These are phyloP conservation scores for Crenuchus spilurus DNA, from an alignment of 2,797 vertebrate genomes.

Conservation along the genomic window DNA sequence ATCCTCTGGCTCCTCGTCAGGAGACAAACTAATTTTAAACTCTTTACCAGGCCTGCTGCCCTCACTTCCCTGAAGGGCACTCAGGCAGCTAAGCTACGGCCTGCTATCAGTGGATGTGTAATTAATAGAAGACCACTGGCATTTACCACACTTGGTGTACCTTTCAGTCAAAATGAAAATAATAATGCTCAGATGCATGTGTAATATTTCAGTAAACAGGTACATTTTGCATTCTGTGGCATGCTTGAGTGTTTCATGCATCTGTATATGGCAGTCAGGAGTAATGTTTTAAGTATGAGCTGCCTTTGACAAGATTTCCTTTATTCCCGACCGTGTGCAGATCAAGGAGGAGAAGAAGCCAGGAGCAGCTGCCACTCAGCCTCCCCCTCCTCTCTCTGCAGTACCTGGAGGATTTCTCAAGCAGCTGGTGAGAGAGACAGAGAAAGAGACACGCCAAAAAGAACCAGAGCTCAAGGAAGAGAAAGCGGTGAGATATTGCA, in stretches of 20 bases:
- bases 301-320: constrained; percentile 10
- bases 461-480: constrained; percentile 79
- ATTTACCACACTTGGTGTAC: not conserved
- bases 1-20: not conserved
- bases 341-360: constrained; percentile 92
- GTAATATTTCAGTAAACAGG: not conserved
- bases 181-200: not conserved
- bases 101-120: not conserved
- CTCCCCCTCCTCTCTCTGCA: constrained; percentile 82
- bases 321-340: constrained; percentile 68
- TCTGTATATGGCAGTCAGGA: not conserved
- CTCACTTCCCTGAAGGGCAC: not conserved
- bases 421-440: constrained; percentile 91
- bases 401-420: constrained; percentile 93
- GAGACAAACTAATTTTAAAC: not conserved
- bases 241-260: not conserved
- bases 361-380: constrained; percentile 65
- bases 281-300: not conserved
- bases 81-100: not conserved
- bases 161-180: not conserved
- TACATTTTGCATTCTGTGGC: not conserved
- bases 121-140: not conserved
- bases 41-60: not conserved
- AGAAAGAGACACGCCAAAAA: constrained; percentile 86
- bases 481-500: constrained; percentile 54